These are phyloP conservation scores for Rhipidura dahli DNA, from an alignment of 2,113 vertebrate genomes.

Conservation along the genomic window DNA sequence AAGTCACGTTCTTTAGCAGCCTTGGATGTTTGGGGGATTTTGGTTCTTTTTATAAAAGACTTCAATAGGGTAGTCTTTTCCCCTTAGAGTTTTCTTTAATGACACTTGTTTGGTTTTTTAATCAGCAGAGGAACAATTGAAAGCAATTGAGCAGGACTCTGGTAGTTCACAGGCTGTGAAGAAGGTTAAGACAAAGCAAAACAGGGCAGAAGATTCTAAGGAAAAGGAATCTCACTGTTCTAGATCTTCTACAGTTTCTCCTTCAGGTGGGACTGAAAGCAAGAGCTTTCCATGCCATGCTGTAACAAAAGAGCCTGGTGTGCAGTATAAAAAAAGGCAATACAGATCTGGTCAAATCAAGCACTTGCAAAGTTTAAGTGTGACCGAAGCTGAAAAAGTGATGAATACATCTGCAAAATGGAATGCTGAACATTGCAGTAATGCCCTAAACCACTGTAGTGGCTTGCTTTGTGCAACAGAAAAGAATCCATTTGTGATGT, in stretches of 20 bases:
- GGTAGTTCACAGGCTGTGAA: neutral
- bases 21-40: neutral
- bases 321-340: conserved; percentile 21
- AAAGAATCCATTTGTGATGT: conserved; percentile 62
- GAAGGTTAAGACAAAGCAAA: conserved; percentile 33
- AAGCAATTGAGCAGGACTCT: conserved; percentile 2
- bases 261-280: conserved; percentile 24
- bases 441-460: neutral
- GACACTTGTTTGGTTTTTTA: neutral
- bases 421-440: conserved; percentile 5
- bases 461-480: conserved; percentile 1
- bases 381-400: conserved; percentile 27
- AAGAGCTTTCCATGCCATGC: neutral
- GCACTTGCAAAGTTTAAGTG: neutral
- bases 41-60: neutral
- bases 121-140: conserved; percentile 54
- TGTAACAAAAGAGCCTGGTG: neutral
- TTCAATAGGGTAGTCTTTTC: neutral
- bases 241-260: neutral
- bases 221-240: conserved; percentile 32
- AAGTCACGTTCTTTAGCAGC: neutral
- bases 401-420: neutral
- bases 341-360: neutral
- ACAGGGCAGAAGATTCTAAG: neutral
- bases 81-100: neutral